phyloP scores from a whole-genome alignment of 2,113 vertebrate genomes.

The Carassius gibelio region DNA sequence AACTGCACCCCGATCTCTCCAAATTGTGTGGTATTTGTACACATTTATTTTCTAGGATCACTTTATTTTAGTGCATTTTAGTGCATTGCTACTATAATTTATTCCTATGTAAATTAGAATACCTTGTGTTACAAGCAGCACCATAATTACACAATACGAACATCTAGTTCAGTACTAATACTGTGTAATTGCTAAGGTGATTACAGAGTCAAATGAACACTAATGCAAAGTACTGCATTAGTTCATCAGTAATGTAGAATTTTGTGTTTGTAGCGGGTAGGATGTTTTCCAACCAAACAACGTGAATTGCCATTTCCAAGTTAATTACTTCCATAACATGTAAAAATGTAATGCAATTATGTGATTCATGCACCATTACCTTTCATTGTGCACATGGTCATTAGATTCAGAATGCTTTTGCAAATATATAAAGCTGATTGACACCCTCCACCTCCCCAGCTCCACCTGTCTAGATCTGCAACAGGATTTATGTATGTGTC shows the following conservation, averaged over 20 bases:
- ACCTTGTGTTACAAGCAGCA: too few species aligned
- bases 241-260: too few species aligned
- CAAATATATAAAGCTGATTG: not conserved
- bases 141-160: too few species aligned
- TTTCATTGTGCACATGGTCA: not conserved
- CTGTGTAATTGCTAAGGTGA: too few species aligned
- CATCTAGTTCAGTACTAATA: too few species aligned
- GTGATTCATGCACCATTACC: not conserved
- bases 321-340: not conserved
- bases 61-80: too few species aligned
- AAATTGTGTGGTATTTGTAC: not conserved
- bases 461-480: not conserved
- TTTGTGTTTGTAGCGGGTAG: too few species aligned
- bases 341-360: not conserved
- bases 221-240: too few species aligned
- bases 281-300: not conserved
- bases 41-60: too few species aligned
- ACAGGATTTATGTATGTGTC: not conserved
- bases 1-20: not conserved
- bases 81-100: too few species aligned
- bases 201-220: too few species aligned
- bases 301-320: not conserved
- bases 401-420: not conserved
- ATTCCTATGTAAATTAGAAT: too few species aligned
- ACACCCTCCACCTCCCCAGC: not conserved